Conservation (phyloP, 2,888 invertebrate genomes). For the Synergus itoensis region DNA sequence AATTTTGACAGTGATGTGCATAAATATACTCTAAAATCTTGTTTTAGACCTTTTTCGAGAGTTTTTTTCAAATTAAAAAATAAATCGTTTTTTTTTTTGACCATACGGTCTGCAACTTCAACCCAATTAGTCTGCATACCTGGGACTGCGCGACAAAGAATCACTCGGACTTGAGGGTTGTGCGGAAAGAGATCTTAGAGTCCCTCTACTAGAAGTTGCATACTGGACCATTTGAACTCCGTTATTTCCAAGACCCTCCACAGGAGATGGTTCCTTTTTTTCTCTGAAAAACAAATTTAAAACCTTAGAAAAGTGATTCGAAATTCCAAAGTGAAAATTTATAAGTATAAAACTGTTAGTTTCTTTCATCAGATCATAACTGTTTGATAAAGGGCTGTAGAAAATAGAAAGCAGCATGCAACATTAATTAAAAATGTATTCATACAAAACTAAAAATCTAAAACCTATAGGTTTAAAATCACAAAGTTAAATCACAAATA, state of each 20-base stretch:
- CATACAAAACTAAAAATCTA: background rate
- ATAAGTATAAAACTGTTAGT: background rate
- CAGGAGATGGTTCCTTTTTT: slow-evolving; percentile 76
- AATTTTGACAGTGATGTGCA: too few relatives aligned
- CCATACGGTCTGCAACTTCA: background rate
- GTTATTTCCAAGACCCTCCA: slow-evolving; percentile 71
- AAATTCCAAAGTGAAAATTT: background rate
- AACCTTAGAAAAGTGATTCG: background rate
- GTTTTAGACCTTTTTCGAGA: too few relatives aligned
- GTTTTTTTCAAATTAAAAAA: too few relatives aligned
- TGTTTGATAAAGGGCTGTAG: background rate
- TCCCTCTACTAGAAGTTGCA: slow-evolving; percentile 81
- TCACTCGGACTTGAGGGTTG: slow-evolving; percentile 74
- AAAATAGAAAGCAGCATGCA: slow-evolving; percentile 4
- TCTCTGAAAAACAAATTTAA: slow-evolving; percentile 55
- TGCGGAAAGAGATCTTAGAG: slow-evolving; percentile 81
- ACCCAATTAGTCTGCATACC: slow-evolving; percentile 59
- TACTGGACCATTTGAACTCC: slow-evolving; percentile 84
- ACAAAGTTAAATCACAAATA: too few relatives aligned
- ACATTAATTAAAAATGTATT: background rate
- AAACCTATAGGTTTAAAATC: background rate
- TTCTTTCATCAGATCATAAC: background rate
- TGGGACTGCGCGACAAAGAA: slow-evolving; percentile 70
- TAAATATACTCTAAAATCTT: too few relatives aligned
- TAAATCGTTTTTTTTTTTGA: too few relatives aligned